Evolutionary conservation across 2,888 invertebrate genomes (phyloP).

Genomic region (Apamea sordens): DNA sequence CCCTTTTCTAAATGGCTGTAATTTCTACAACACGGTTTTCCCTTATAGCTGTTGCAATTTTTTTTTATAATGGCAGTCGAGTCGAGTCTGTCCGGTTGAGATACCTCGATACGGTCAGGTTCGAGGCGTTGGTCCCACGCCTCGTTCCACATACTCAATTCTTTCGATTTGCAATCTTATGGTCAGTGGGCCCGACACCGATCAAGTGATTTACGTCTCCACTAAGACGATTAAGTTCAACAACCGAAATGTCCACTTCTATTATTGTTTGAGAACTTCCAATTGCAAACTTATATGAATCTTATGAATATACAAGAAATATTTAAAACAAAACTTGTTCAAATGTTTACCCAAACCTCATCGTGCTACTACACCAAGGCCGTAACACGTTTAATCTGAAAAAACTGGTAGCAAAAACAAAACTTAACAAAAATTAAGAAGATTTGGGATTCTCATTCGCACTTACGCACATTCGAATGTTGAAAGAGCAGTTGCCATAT

Average conservation of each 20-base stretch:
- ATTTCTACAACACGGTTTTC: slow-evolving; percentile 80
- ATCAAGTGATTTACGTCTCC: slow-evolving; percentile 63
- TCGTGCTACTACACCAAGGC: slow-evolving; percentile 49
- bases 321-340: slow-evolving; percentile 46
- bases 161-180: slow-evolving; percentile 76
- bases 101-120: slow-evolving; percentile 89
- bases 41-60: slow-evolving; percentile 75
- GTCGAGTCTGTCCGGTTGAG: slow-evolving; percentile 88
- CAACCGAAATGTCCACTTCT: slow-evolving; percentile 13
- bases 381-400: slow-evolving; percentile 69
- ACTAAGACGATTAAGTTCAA: slow-evolving; percentile 51
- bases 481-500: slow-evolving; percentile 83
- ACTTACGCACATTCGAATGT: slow-evolving; percentile 86
- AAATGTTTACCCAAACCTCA: slow-evolving; percentile 67
- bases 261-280: slow-evolving; percentile 17
- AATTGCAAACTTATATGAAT: slow-evolving; percentile 34
- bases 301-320: slow-evolving; percentile 33
- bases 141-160: slow-evolving; percentile 83
- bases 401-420: slow-evolving; percentile 78
- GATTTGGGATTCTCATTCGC: slow-evolving; percentile 89
- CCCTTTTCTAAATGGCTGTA: slow-evolving; percentile 71
- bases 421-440: slow-evolving; percentile 82
- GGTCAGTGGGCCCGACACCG: slow-evolving; percentile 74
- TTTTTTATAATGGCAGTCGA: slow-evolving; percentile 77
- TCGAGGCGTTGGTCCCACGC: slow-evolving; percentile 85